Conservation (phyloP, 2,113 vertebrate species). For the Apus apus region DNA sequence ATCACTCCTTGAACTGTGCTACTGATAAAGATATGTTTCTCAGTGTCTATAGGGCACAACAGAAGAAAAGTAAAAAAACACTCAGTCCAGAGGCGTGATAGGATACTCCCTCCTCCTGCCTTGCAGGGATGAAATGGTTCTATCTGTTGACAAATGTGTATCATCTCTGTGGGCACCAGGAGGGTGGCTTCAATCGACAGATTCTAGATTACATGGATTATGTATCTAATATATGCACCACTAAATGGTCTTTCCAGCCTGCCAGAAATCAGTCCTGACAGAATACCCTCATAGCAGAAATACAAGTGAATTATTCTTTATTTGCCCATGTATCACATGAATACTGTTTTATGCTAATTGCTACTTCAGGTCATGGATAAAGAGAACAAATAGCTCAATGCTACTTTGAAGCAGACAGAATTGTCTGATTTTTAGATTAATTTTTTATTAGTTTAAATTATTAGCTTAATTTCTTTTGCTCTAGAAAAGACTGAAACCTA, state of each 20-base stretch:
- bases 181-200: not conserved
- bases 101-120: not conserved
- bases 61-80: not conserved
- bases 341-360: not conserved
- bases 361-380: not conserved
- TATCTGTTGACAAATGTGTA: not conserved
- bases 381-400: not conserved
- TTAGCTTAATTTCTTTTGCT: not conserved
- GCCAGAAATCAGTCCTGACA: not conserved
- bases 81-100: not conserved
- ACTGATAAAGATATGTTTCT: not conserved
- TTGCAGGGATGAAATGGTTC: not conserved
- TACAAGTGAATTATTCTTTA: not conserved
- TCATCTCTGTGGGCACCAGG: not conserved
- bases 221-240: not conserved
- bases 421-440: not conserved
- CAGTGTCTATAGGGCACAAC: not conserved
- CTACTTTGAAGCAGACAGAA: not conserved
- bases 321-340: not conserved
- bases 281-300: not conserved
- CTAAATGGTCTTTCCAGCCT: not conserved
- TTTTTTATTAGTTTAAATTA: not conserved
- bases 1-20: not conserved
- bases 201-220: not conserved
- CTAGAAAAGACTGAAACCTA: not conserved